phyloP scores from a whole-genome alignment of 2,797 vertebrate species.

The Phrynocephalus guinanensis region DNA sequence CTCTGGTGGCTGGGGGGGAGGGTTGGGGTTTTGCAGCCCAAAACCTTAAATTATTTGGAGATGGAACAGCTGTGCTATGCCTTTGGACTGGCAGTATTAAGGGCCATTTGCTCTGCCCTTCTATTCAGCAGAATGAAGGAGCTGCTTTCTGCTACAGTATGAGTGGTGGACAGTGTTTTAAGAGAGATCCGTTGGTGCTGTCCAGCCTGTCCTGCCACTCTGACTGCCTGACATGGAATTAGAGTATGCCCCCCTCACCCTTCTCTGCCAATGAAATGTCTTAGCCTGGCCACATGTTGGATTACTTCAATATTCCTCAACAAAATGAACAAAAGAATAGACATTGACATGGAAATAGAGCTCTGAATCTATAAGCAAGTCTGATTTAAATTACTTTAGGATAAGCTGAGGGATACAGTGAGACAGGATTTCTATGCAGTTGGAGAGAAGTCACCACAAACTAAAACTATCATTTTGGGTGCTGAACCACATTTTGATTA shows the following conservation, averaged over 20 bases:
- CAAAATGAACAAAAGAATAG: not conserved
- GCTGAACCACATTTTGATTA: not conserved
- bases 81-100: too few relatives aligned
- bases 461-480: not conserved
- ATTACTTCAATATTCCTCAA: not conserved
- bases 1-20: too few relatives aligned
- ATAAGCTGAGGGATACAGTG: not conserved
- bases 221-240: not conserved
- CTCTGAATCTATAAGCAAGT: not conserved
- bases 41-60: too few relatives aligned
- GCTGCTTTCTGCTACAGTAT: too few relatives aligned
- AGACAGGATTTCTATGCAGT: not conserved
- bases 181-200: not conserved
- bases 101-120: not conserved
- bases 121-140: not conserved
- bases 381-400: not conserved
- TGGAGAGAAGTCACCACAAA: not conserved
- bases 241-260: not conserved
- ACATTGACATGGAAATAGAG: not conserved
- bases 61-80: too few relatives aligned
- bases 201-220: not conserved
- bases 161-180: not conserved
- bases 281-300: not conserved
- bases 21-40: too few relatives aligned
- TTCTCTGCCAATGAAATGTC: not conserved